Percentiles rank a stretch among this genome's conserved stretches.
Conservation (phyloP, 2,797 vertebrate genomes). For the Macropodus opercularis region DNA sequence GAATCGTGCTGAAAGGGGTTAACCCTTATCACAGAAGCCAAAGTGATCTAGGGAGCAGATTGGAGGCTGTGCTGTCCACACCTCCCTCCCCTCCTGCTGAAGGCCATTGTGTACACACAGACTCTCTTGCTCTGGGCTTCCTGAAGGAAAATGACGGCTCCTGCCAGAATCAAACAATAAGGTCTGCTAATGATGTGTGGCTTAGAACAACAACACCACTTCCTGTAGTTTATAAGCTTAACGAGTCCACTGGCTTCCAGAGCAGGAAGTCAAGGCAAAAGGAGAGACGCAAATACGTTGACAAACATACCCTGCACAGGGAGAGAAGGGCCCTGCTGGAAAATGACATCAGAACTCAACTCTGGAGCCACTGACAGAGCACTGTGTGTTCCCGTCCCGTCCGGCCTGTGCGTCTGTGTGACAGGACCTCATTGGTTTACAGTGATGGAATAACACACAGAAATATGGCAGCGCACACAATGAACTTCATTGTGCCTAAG, state of each 20-base stretch:
- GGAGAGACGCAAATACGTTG: slow-evolving; percentile 62
- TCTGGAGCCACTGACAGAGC: slow-evolving; percentile 14
- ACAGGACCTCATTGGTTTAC: slow-evolving; percentile 13
- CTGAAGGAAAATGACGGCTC: slow-evolving; percentile 83
- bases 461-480: slow-evolving; percentile 22
- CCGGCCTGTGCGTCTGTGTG: not conserved
- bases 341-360: slow-evolving; percentile 46
- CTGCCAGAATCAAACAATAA: slow-evolving; percentile 87
- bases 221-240: slow-evolving; percentile 78
- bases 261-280: slow-evolving; percentile 77
- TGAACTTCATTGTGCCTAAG: slow-evolving; percentile 24
- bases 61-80: slow-evolving; percentile 48
- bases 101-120: slow-evolving; percentile 79
- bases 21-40: slow-evolving; percentile 53
- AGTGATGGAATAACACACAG: slow-evolving; percentile 49
- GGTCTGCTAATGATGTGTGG: slow-evolving; percentile 75
- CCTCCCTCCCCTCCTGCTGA: slow-evolving; percentile 54
- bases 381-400: slow-evolving; percentile 26
- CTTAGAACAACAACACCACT: slow-evolving; percentile 81
- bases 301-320: slow-evolving; percentile 60
- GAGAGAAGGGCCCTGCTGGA: slow-evolving; percentile 43
- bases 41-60: slow-evolving; percentile 61
- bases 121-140: slow-evolving; percentile 75
- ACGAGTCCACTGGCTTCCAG: slow-evolving; percentile 70
- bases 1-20: slow-evolving; percentile 48